phyloP scores from a whole-genome alignment of 2,888 invertebrate species.

The Bugulina stolonifera region DNA sequence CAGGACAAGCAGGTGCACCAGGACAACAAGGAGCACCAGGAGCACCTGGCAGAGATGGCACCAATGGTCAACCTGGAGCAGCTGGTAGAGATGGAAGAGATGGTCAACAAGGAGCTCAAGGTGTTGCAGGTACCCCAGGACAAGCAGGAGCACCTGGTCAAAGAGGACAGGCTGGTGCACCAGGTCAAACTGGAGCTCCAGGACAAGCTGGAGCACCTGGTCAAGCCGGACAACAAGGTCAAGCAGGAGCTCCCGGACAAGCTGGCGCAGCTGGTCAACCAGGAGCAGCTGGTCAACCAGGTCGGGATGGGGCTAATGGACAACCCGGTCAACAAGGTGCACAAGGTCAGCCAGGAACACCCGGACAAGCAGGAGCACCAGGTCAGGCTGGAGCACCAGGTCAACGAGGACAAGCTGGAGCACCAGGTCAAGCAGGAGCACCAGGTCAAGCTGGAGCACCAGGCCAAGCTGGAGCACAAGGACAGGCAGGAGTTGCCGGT shows the following conservation, averaged over 20 bases:
- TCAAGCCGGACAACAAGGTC: not conserved
- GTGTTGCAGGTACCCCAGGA: not conserved
- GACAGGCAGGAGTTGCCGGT: slow-evolving; percentile 8
- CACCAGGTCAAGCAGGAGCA: not conserved
- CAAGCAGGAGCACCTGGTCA: not conserved
- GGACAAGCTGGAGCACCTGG: slow-evolving; percentile 24
- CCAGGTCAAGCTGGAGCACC: not conserved
- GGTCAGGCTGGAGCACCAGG: slow-evolving; percentile 19
- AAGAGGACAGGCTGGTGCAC: not conserved
- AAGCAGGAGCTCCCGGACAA: not conserved
- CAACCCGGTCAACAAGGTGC: not conserved
- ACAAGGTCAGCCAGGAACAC: not conserved
- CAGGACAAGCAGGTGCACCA: not conserved
- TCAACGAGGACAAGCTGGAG: slow-evolving; percentile 11
- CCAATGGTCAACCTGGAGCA: slow-evolving; percentile 25
- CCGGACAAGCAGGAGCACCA: slow-evolving; percentile 9
- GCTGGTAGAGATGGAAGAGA: slow-evolving; percentile 3
- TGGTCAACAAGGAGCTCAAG: not conserved
- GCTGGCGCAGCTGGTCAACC: not conserved
- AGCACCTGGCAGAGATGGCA: slow-evolving; percentile 27
- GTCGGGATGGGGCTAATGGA: not conserved
- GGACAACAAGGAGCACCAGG: slow-evolving; percentile 18
- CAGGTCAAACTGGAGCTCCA: not conserved
- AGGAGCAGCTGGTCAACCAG: not conserved
- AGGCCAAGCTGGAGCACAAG: not conserved